These are phyloP conservation scores for Vesta saturnalis DNA, from an alignment of 2,888 invertebrate species.

Conservation along the genomic window DNA sequence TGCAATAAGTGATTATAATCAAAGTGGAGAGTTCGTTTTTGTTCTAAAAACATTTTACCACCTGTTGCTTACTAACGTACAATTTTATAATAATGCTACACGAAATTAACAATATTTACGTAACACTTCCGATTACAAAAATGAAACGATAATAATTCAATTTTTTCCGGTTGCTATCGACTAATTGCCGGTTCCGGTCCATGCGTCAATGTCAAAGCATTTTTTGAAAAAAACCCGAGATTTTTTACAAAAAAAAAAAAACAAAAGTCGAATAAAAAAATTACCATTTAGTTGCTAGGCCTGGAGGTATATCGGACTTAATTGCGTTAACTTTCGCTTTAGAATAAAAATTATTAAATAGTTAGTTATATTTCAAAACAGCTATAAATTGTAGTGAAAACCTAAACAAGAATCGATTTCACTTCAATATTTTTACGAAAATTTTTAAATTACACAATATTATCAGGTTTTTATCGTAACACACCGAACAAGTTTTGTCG, in stretches of 20 bases:
- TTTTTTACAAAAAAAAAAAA: background rate
- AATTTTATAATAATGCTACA: background rate
- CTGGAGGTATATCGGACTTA: constrained; percentile 3
- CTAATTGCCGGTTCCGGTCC: constrained; percentile 24
- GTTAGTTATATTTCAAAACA: background rate
- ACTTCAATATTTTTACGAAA: background rate
- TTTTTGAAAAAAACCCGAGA: background rate
- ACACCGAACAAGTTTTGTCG: background rate
- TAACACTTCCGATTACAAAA: constrained; percentile 5
- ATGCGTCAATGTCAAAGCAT: background rate
- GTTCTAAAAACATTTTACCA: background rate
- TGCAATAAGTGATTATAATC: too few species aligned
- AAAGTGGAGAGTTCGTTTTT: too few species aligned
- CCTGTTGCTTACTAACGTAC: background rate
- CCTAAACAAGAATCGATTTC: background rate
- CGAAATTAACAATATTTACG: constrained; percentile 9
- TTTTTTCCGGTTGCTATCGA: constrained; percentile 20
- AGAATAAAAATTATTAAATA: constrained; percentile 9
- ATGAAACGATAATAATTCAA: background rate
- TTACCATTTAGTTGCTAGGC: constrained; percentile 2
- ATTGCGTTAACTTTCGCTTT: constrained; percentile 13
- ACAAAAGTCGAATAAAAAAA: background rate
- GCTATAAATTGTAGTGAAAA: constrained; percentile 3
- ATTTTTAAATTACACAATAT: background rate
- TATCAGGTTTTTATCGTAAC: background rate